Base-by-base conservation (phyloP, 2,888 invertebrate genomes). In the Keiferia lycopersicella region DNA sequence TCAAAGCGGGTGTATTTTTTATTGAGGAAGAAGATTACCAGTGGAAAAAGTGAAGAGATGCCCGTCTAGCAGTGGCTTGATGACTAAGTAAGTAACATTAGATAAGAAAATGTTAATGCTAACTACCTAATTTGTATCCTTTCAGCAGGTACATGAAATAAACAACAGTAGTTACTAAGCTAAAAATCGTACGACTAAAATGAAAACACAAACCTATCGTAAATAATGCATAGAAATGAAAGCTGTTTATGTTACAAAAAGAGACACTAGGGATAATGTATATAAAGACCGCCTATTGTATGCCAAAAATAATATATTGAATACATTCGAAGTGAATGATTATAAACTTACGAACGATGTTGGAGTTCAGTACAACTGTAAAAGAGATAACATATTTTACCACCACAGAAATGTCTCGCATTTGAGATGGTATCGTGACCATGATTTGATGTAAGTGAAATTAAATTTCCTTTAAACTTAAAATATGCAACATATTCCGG, bases 341-440 rank as follows among this genome's bases (percentile, higher is more conserved):
- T 58, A 58, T 59, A 66, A 61, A 4, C 14, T 38, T 12, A 58
- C 39, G 11, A 58, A 58, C 1, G 80, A 84, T 53, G 75, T 77
- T 4, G 78, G 77, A 0, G 79, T 82, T 45, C 87, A 88, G 67
- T 82, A 70, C 68, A 73, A 83, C 62, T 72, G 67, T 50, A 82
- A 69, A 45, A 72, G 66, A 30, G 77, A 82, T 63, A 76, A 74
- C 38, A 12, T 72, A 8, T 65, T 69, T 34, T 82, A 79, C 51
- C 79, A 79, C 0, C 79, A 80, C 67, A 69, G 67, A 64, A 73
- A 73, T 62, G 56, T 68, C 7, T 22, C 67, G n/a, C 66, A 66
- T 11, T 26, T 72, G 0, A 76, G 65, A 30, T 69, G 69, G 57
- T 69, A 67, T n/a, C 68, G 68, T 0, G 77, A 79, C 7, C 34